These are phyloP conservation scores for Malurus elegans DNA, from an alignment of 2,113 vertebrate species.

Conservation along the genomic window DNA sequence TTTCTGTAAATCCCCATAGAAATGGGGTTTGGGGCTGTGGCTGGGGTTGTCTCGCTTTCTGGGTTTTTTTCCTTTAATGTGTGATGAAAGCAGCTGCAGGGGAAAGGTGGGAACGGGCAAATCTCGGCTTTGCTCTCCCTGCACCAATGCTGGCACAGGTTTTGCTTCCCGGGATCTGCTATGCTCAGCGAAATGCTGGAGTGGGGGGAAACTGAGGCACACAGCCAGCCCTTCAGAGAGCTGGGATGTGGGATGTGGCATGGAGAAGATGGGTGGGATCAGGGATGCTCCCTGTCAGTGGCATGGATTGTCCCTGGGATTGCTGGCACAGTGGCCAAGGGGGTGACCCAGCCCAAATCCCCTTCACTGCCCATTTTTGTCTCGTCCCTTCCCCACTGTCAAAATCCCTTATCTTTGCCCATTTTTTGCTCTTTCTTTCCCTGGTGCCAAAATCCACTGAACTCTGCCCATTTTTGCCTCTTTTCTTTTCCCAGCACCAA, in stretches of 20 bases:
- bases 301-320: background rate
- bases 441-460: accelerated
- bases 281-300: background rate
- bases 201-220: background rate
- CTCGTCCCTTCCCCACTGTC: background rate
- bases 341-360: background rate
- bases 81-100: background rate
- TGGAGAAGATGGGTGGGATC: too few relatives aligned
- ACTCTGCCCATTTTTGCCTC: background rate
- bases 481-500: background rate
- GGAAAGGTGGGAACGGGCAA: background rate
- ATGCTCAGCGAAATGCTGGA: accelerated
- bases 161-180: accelerated
- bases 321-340: accelerated
- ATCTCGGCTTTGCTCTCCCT: background rate
- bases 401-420: background rate
- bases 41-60: conserved; percentile 11
- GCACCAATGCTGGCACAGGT: accelerated
- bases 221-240: background rate
- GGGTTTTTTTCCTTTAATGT: too few relatives aligned
- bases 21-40: background rate
- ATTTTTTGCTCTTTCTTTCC: background rate
- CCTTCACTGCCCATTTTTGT: background rate
- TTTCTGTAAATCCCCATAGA: conserved; percentile 13
- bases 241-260: background rate